phyloP scores from a whole-genome alignment of 2,888 invertebrate species.

The Heliconius sara region DNA sequence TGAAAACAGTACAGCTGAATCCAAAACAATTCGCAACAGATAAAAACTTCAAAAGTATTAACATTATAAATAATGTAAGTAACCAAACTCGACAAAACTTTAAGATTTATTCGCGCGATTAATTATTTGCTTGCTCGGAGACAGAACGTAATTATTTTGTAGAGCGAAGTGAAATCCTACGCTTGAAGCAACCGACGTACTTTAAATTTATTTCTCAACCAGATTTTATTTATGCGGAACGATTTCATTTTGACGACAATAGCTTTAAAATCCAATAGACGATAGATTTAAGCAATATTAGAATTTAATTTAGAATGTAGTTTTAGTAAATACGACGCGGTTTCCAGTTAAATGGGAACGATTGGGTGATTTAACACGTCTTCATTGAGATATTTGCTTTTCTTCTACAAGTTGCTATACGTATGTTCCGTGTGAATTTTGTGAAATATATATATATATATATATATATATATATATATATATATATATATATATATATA shows the following conservation, averaged over 20 bases:
- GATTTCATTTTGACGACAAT: slow-evolving; percentile 56
- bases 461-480: too few species aligned
- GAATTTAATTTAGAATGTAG: slow-evolving; percentile 30
- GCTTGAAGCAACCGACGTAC: slow-evolving; percentile 57
- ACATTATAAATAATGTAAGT: slow-evolving; percentile 65
- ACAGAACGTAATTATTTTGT: slow-evolving; percentile 71
- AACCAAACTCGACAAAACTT: slow-evolving; percentile 68
- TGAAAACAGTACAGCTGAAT: slow-evolving; percentile 27
- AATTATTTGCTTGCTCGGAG: slow-evolving; percentile 70
- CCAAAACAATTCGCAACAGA: slow-evolving; percentile 37
- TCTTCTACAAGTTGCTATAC: not conserved
- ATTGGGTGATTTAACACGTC: slow-evolving; percentile 13
- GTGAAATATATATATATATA: too few species aligned
- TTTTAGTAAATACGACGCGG: slow-evolving; percentile 19
- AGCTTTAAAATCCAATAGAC: slow-evolving; percentile 47
- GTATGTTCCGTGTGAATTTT: not conserved
- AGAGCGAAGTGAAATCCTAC: slow-evolving; percentile 68
- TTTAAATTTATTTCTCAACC: slow-evolving; percentile 59
- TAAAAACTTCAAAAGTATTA: slow-evolving; percentile 52
- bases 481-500: too few species aligned
- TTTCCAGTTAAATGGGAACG: slow-evolving; percentile 24
- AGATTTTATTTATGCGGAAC: slow-evolving; percentile 54
- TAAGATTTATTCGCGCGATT: slow-evolving; percentile 71
- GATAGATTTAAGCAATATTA: slow-evolving; percentile 39
- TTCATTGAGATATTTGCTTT: not conserved